Evolutionary conservation across 2,797 vertebrate genomes (phyloP), one percentile per base, ranked within the genome.

Genomic region (Pagetopsis macropterus): DNA sequence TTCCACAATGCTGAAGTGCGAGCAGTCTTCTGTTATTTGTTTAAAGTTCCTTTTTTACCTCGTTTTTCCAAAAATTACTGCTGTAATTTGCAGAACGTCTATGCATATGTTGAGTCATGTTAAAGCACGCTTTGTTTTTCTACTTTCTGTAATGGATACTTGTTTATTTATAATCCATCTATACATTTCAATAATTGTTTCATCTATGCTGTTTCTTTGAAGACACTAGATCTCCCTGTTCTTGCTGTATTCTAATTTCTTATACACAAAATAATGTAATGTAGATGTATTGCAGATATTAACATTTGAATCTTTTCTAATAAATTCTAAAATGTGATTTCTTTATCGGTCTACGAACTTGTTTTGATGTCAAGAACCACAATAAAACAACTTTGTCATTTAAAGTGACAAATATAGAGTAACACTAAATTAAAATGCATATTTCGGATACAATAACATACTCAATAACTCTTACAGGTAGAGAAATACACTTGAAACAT

Each of bases 91-190:
- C 41, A 63, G 8, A 19, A 65, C 72, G 13, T 51, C 82, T 91
- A 91, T 94, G 91, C 89, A 93, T 89, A 68, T 2, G 48, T 51
- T 66, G 14, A 51, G 55, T 81, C 31, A 62, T 66, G 49, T 80
- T 63, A 17, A 41, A 73, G 41, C 51, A 58, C 45, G 62, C 17
- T 1, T 1, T 48, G 16, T 67, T 37, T 65, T 69, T 72, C 15
- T 63, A 33, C 23, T 40, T 81, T 44, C 33, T 58, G 21, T 77
- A 76, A 43, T 76, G 10, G 8, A 46, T 74, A 64, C 21, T 31
- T 52, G 23, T 74, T 72, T 74, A 63, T 82, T 78, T 68, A 75
- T 73, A 63, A 83, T 70, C 12, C 72, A 51, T 31, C 19, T 56
- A 82, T 63, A 73, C 27, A 50, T 50, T 72, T 73, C 6, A 65